These are phyloP conservation scores for Lagorchestes hirsutus DNA, from an alignment of 2,797 vertebrate genomes.

Conservation along the genomic window DNA sequence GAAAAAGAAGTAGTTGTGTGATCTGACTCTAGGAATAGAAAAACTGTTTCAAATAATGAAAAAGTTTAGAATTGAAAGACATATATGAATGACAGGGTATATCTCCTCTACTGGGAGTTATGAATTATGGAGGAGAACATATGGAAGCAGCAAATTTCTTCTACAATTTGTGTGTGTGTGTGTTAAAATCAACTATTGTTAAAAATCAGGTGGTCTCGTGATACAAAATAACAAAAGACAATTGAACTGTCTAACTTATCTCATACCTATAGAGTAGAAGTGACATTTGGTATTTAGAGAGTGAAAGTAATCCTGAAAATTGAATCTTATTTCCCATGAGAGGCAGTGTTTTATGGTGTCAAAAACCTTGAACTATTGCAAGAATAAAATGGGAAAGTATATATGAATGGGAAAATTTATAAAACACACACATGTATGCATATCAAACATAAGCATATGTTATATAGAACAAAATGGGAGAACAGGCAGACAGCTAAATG, in stretches of 20 bases:
- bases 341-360: not conserved
- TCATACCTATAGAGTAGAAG: not conserved
- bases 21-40: not conserved
- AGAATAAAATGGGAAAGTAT: not conserved
- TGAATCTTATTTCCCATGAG: not conserved
- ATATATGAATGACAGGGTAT: not conserved
- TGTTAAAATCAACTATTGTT: not conserved
- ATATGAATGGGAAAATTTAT: not conserved
- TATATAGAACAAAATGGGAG: not conserved
- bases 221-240: not conserved
- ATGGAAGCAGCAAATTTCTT: not conserved
- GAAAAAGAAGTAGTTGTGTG: not conserved
- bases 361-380: not conserved
- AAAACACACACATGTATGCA: not conserved
- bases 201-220: not conserved
- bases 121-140: not conserved
- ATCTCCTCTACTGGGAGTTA: not conserved
- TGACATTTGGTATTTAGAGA: not conserved
- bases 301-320: not conserved
- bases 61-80: not conserved
- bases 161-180: not conserved
- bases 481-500: not conserved
- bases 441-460: not conserved
- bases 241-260: not conserved
- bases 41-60: constrained; percentile 1